phyloP scores from a whole-genome alignment of 2,888 invertebrate species.

The Coremacera marginata region DNA sequence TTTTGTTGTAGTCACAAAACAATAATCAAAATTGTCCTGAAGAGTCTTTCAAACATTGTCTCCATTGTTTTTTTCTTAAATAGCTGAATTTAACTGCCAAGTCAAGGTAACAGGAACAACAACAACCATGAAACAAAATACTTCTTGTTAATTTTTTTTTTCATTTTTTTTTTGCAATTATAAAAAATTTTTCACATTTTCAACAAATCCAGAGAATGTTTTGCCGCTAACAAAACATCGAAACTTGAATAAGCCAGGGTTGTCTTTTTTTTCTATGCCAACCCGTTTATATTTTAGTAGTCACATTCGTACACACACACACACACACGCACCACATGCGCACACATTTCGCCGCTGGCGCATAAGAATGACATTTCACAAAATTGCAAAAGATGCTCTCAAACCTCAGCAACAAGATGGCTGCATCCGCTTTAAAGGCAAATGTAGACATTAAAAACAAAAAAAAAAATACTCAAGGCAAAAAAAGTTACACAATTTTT shows the following conservation, averaged over 20 bases:
- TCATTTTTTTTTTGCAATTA: no score
- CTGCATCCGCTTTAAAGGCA: conserved; percentile 18
- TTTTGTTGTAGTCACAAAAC: no score
- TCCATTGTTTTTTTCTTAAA: no score
- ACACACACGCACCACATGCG: not conserved
- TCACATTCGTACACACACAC: not conserved
- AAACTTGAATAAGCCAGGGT: not conserved
- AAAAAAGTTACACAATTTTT: not conserved
- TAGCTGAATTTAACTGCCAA: no score
- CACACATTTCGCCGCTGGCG: conserved; percentile 14
- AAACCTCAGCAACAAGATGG: not conserved
- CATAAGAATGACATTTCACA: conserved; percentile 32
- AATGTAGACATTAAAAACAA: not conserved
- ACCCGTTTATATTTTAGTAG: not conserved
- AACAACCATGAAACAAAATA: no score
- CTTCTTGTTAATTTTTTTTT: no score
- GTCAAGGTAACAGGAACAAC: no score
- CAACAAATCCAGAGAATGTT: no score
- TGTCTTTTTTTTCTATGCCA: not conserved
- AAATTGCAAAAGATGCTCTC: conserved; percentile 19
- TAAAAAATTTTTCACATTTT: no score
- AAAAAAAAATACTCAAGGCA: conserved; percentile 32
- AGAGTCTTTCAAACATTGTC: no score
- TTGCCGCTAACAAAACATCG: no score
- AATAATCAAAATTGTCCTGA: no score